phyloP scores from a whole-genome alignment of 2,113 vertebrate species.

The Erpornis zantholeuca region DNA sequence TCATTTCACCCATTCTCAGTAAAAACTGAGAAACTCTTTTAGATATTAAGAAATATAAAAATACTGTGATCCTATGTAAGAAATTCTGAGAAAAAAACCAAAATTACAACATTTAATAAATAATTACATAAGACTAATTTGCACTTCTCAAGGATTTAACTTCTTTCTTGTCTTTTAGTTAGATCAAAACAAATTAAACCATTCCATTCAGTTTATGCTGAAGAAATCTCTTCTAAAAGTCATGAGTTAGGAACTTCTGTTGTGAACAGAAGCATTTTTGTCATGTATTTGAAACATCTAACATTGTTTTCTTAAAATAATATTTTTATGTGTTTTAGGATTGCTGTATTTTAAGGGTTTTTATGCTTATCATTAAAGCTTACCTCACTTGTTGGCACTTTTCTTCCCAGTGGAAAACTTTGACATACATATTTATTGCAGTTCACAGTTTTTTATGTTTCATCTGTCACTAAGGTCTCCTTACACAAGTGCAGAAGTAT shows the following conservation, averaged over 20 bases:
- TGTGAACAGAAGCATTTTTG: not conserved
- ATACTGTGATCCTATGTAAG: not conserved
- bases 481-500: slow-evolving; percentile 54
- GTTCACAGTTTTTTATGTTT: slow-evolving; percentile 14
- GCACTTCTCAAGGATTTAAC: not conserved
- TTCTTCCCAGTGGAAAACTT: not conserved
- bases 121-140: not conserved
- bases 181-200: not conserved
- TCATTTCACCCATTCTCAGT: not conserved
- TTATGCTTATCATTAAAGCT: not conserved
- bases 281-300: not conserved
- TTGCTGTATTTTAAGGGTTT: not conserved
- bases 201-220: not conserved
- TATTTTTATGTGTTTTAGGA: not conserved
- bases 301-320: not conserved
- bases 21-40: not conserved
- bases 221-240: not conserved
- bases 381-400: not conserved
- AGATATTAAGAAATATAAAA: not conserved
- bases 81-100: not conserved
- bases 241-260: not conserved
- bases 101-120: not conserved
- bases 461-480: not conserved
- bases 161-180: not conserved
- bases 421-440: not conserved